These are phyloP conservation scores for Urophycis tenuis DNA, from an alignment of 2,797 vertebrate species.

Conservation along the genomic window DNA sequence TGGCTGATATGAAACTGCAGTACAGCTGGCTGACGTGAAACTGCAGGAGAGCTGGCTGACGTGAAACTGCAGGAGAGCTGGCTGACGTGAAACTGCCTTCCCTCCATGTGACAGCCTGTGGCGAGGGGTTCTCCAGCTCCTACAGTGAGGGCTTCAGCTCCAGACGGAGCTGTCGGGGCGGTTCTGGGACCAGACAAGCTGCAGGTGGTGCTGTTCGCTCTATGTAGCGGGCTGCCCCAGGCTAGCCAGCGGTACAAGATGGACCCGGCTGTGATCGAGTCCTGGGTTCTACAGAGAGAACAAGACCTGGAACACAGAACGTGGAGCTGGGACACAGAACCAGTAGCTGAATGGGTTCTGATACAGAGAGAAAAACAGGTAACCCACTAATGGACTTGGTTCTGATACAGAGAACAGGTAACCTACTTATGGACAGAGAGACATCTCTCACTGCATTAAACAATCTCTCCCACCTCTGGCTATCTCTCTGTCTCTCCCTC, in stretches of 20 bases:
- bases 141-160: no score
- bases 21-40: no score
- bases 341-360: constrained; percentile 78
- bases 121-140: no score
- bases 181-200: constrained; percentile 54
- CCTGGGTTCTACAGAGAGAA: constrained; percentile 58
- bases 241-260: constrained; percentile 62
- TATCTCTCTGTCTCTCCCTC: neutral
- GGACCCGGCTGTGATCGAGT: constrained; percentile 56
- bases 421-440: neutral
- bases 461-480: neutral
- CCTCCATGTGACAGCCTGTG: neutral
- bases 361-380: constrained; percentile 78
- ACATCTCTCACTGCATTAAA: no score
- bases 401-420: no score
- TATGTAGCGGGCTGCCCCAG: constrained; percentile 74
- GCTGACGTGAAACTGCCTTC: neutral
- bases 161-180: constrained; percentile 30
- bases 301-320: neutral
- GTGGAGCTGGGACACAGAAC: constrained; percentile 65
- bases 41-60: no score
- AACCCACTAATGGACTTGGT: neutral
- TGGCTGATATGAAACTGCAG: no score
- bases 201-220: constrained; percentile 67
- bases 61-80: no score